Evolutionary conservation across 2,113 vertebrate genomes (phyloP).

Genomic region (Isichthys henryi): DNA sequence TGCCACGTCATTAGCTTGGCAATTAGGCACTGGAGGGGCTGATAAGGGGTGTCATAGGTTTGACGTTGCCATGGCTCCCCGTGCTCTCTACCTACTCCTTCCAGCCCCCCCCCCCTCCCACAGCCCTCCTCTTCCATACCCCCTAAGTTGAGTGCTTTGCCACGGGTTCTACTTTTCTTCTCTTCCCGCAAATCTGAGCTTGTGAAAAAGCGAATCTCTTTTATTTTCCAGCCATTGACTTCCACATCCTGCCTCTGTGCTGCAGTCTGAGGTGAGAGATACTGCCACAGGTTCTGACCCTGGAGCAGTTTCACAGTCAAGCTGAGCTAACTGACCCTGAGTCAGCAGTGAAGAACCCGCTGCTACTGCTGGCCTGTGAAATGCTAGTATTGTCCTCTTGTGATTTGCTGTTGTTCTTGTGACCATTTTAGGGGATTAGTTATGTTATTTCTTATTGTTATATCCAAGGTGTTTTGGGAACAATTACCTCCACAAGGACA

Average conservation of each 20-base stretch:
- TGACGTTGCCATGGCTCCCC: slow-evolving; percentile 18
- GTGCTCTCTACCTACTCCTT: background rate
- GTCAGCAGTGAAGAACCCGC: background rate
- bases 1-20: slow-evolving; percentile 60
- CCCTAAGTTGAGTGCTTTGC: background rate
- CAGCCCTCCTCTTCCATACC: background rate
- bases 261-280: background rate
- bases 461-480: background rate
- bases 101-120: background rate
- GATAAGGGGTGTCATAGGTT: slow-evolving; percentile 31
- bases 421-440: background rate
- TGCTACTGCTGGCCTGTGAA: background rate
- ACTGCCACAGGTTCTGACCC: background rate
- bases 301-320: background rate
- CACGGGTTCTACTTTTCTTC: background rate
- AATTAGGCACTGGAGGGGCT: slow-evolving; percentile 62
- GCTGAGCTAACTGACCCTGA: background rate
- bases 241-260: background rate
- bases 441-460: background rate
- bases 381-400: background rate
- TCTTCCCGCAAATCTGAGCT: background rate
- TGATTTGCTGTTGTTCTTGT: background rate
- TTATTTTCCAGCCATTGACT: background rate
- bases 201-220: background rate
- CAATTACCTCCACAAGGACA: background rate